Percentiles rank a stretch among this genome's conserved stretches.
phyloP scores from a whole-genome alignment of 1,140 invertebrate genomes.

The Tyrophagus putrescentiae region DNA sequence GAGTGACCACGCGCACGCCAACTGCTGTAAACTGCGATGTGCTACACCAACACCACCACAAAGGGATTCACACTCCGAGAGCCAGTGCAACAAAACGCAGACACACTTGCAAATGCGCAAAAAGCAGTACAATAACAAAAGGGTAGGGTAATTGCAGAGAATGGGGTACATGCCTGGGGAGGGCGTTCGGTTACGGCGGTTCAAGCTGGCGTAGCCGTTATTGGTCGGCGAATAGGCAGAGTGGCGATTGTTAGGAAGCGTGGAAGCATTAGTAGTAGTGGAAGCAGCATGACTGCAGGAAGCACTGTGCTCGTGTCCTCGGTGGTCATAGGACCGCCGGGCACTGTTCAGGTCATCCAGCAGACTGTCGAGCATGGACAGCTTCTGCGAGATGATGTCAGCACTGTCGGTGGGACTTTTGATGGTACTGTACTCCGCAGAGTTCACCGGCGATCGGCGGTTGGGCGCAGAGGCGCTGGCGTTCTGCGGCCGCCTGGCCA shows the following conservation, averaged over 20 bases:
- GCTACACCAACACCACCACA: no score
- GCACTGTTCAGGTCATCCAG: slow-evolving; percentile 75
- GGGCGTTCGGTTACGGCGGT: background rate
- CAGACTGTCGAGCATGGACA: slow-evolving; percentile 77
- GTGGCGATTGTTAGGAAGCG: background rate
- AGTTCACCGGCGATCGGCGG: background rate
- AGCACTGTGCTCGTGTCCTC: slow-evolving; percentile 26
- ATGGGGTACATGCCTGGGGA: background rate
- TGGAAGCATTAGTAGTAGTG: slow-evolving; percentile 1
- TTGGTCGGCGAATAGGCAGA: background rate
- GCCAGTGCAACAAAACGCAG: no score
- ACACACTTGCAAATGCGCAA: no score
- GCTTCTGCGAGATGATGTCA: slow-evolving; percentile 38
- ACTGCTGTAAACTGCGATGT: no score
- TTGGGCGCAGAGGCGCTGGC: background rate
- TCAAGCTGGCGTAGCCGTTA: background rate
- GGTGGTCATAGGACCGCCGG: slow-evolving; percentile 45
- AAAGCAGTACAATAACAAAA: no score
- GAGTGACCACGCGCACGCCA: no score
- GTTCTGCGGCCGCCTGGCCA: slow-evolving; percentile 37
- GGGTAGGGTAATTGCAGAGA: background rate
- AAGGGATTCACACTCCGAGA: no score
- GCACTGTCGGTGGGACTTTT: background rate
- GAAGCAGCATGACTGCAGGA: no score
- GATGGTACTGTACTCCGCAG: background rate